These are phyloP conservation scores for Oreochromis niloticus DNA, from an alignment of 2,113 vertebrate species.

Conservation along the genomic window DNA sequence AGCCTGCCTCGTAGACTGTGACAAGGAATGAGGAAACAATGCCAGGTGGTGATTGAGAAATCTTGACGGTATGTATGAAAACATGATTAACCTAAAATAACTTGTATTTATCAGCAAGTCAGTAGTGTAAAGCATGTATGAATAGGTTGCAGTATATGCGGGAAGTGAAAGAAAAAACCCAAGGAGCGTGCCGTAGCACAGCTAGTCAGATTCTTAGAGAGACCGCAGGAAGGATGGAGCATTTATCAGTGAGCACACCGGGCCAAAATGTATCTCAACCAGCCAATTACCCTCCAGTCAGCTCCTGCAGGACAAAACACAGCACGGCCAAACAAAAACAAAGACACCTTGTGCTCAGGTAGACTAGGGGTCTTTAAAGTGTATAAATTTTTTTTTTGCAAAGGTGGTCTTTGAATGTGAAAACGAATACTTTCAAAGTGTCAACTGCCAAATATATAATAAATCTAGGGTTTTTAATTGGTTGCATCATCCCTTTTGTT, in stretches of 20 bases:
- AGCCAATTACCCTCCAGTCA: not conserved
- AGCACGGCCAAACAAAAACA: not conserved
- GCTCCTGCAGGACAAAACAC: not conserved
- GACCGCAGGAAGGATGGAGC: not conserved
- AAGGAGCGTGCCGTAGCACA: not conserved
- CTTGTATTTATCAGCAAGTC: not conserved
- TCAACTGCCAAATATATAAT: not conserved
- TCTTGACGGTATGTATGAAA: not conserved
- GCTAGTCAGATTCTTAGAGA: not conserved
- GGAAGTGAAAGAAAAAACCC: not conserved
- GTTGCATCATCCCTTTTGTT: not conserved
- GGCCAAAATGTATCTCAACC: not conserved
- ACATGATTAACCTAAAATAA: not conserved
- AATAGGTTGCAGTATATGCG: not conserved
- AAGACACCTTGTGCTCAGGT: not conserved
- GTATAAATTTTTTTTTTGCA: not conserved
- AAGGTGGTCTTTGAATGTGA: not conserved
- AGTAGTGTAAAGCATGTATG: not conserved
- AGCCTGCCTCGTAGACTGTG: not conserved
- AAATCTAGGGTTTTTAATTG: not conserved
- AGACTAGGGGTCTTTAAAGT: not conserved
- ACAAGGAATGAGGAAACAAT: not conserved
- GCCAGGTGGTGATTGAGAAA: not conserved
- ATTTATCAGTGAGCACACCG: not conserved
- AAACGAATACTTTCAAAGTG: not conserved